A percentile compares a stretch with the other conserved stretches of the same genome.
These are phyloP conservation scores for Hydrocynus forskahlii DNA, from an alignment of 2,797 vertebrate genomes.

Conservation along the genomic window DNA sequence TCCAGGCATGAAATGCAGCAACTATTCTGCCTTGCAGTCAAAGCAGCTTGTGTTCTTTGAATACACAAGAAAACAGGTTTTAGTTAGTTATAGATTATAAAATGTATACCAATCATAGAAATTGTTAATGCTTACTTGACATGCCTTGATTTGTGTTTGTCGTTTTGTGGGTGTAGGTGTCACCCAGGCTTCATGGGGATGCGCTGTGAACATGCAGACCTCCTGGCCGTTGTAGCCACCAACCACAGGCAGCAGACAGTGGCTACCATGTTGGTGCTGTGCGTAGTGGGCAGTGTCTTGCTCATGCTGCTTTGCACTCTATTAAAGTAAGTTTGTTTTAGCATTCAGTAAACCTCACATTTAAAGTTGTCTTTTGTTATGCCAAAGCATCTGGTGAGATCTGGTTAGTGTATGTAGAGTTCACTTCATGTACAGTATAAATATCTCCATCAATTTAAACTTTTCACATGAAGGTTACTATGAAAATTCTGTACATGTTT, in stretches of 20 bases:
- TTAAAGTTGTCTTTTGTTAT: neutral
- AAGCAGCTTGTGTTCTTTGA: too few species aligned
- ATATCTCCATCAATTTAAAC: neutral
- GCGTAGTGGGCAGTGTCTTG: constrained; percentile 84
- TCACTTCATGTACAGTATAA: neutral
- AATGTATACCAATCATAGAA: too few species aligned
- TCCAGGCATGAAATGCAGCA: neutral
- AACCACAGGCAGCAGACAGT: constrained; percentile 91
- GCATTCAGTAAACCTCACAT: neutral
- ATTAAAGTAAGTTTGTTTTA: constrained; percentile 85
- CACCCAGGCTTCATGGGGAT: constrained; percentile 87
- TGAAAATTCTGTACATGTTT: too few species aligned
- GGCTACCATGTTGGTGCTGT: constrained; percentile 87
- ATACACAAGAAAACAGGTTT: too few species aligned
- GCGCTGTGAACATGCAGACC: constrained; percentile 93
- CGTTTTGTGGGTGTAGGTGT: constrained; percentile 76
- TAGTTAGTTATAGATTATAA: too few species aligned
- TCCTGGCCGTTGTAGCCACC: constrained; percentile 93
- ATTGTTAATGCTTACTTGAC: too few species aligned
- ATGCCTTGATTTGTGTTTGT: neutral
- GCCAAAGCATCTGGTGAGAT: too few species aligned
- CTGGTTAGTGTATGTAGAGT: too few species aligned
- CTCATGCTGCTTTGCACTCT: constrained; percentile 86
- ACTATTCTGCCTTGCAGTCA: neutral
- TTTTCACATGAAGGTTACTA: too few species aligned